Base-by-base conservation (phyloP, 1,140 invertebrate species). In the Acromyrmex echinatior region DNA sequence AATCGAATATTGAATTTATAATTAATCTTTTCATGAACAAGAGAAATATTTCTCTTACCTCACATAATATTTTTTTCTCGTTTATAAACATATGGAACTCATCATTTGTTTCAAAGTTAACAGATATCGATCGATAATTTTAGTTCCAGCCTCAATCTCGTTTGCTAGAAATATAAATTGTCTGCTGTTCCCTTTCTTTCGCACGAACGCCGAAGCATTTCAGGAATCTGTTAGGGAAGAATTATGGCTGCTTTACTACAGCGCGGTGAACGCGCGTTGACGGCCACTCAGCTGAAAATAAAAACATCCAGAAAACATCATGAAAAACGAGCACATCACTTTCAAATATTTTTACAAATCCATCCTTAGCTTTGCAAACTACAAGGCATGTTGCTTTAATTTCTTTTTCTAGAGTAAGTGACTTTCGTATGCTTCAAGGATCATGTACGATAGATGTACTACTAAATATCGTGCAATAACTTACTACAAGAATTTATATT, bases 1-100 rank as follows among this genome's bases (percentile, higher is more conserved):
- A 60, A 60, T 51, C 21, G 28, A 78, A 74, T 90, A 77, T 88
- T 82, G 78, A 89, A 89, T 82, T 89, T 87, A 82, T 18, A 62
- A 18, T 16, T 28, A 12, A 45, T 45, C 1, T 60, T 78, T 89
- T 45, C 5, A 25, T 39, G 51, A 7, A 28, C 6, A 65, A 35
- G 31, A 77, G 7, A 51, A 39, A 71, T 56, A 70, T 77, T 87
- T 45, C 49, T 80, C 80, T 60, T 58, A 18, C 45, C 51, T 9
- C 51, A 7, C 35, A 14, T 35, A 39, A 71, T 5, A 12, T 56
- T 9, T 39, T 12, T 6, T 25, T 63, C 7, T 35, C 3, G 28
- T 63, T 53, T 9, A 49, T 25, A 10, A 80, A 66, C n/a, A 53
- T 12, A 9, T 62, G 63, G 63, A 84, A 14, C 18, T 31, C 18